These are phyloP conservation scores for Bettongia penicillata DNA, from an alignment of 2,113 vertebrate species.

Conservation along the genomic window DNA sequence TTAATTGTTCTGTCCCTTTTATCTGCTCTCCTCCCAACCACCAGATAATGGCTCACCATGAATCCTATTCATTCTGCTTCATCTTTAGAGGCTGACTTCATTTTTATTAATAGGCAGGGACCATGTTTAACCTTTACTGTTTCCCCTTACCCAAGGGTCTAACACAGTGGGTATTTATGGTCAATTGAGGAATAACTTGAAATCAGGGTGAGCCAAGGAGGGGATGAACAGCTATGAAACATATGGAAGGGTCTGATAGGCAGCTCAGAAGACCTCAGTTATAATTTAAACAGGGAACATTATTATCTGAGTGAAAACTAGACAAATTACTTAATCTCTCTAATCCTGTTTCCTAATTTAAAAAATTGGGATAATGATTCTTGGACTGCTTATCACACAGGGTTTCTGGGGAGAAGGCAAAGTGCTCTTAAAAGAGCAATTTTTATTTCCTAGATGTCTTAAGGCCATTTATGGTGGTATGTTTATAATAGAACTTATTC, in stretches of 20 bases:
- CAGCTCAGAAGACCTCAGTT: background rate
- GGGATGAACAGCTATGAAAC: background rate
- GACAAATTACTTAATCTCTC: background rate
- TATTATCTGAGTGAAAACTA: background rate
- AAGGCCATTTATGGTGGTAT: conserved; percentile 21
- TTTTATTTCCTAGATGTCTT: background rate
- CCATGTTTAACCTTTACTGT: conserved; percentile 62
- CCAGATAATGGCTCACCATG: background rate
- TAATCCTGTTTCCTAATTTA: background rate
- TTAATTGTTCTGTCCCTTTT: background rate
- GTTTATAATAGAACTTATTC: conserved; percentile 26
- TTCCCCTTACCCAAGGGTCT: background rate
- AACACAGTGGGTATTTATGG: background rate
- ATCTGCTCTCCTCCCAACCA: background rate
- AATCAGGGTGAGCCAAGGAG: background rate
- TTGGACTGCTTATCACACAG: background rate
- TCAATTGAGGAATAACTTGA: conserved; percentile 29
- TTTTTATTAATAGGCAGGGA: conserved; percentile 38
- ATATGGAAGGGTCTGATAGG: background rate
- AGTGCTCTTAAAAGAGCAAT: background rate
- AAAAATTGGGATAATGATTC: background rate
- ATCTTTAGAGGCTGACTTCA: background rate
- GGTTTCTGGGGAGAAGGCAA: background rate
- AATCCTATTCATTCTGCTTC: conserved; percentile 19
- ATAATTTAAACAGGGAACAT: background rate